Evolutionary conservation across 2,888 invertebrate genomes (phyloP), one percentile per base, ranked within the genome.

Genomic region (Eristalis tenax): DNA sequence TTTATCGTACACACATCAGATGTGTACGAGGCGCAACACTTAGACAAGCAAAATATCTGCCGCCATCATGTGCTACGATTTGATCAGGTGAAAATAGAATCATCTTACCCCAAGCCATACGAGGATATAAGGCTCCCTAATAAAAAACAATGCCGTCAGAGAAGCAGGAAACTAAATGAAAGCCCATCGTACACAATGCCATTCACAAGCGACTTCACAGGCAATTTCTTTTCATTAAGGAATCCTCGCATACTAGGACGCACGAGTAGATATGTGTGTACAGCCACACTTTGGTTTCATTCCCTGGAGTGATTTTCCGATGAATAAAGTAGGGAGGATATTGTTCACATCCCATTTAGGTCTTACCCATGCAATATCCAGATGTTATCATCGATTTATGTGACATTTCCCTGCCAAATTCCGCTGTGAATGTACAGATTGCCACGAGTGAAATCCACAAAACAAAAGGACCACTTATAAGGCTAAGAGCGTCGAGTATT

Each of bases 161-260:
- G 73, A 56, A 74, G 75, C 70, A 43, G 61, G 40, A 57, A 82
- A 69, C 74, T 57, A 69, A 73, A 75, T 63, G 76, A 76, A 76
- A 84, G 65, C 80, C 40, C 57, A 73, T 43, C 59, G 35, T 26
- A 61, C 61, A 82, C 71, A 71, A 80, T 57, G 40, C 61, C 76
- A 73, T 71, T 38, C 40, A 77, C 73, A 61, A 75, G 70, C 74
- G 65, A 79, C 83, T 79, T 83, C 75, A 83, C 78, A 79, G 83
- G 83, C 86, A 87, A 87, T 87, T 83, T 78, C 78, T 82, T 87
- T 87, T 87, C 86, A 87, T 87, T 83, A 87, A 83, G 78, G 65
- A 61, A 70, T 73, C 59, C 65, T 40, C 64, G 77, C 82, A 69
- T 56, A 70, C 50, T 66, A 26, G 43, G 71, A 15, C 64, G 59